Conservation (phyloP, 2,888 invertebrate species). For the Monoplex corrugatus region DNA sequence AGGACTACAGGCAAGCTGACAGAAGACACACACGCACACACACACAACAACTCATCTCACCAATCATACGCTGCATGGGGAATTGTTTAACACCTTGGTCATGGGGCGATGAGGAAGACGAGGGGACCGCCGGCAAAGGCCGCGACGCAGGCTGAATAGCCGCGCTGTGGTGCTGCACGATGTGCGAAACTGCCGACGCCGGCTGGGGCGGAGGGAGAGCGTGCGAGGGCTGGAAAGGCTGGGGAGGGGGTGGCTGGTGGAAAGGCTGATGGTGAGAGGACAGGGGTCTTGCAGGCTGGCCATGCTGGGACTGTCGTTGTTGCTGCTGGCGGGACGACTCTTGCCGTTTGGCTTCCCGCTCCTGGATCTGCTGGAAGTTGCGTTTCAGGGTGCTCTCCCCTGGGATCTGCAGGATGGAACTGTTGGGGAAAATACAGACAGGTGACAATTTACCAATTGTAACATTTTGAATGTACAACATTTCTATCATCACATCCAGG, state of each 20-base stretch:
- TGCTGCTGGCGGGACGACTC: constrained; percentile 56
- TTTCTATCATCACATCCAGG: too few species aligned
- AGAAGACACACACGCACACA: too few species aligned
- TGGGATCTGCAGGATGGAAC: constrained; percentile 93
- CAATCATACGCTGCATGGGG: constrained; percentile 50
- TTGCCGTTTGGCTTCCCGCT: constrained; percentile 72
- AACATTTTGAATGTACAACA: too few species aligned
- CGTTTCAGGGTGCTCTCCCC: constrained; percentile 97
- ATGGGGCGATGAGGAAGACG: constrained; percentile 32
- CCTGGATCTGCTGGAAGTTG: constrained; percentile 98
- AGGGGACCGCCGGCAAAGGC: constrained; percentile 48
- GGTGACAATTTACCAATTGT: too few species aligned
- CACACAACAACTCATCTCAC: constrained; percentile 7
- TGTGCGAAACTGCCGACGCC: constrained; percentile 66
- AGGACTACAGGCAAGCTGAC: too few species aligned
- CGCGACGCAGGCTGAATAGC: constrained; percentile 62
- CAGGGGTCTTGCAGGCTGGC: constrained; percentile 61
- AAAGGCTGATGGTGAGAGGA: constrained; percentile 58
- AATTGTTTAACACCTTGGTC: constrained; percentile 49
- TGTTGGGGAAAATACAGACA: constrained; percentile 61
- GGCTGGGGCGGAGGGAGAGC: constrained; percentile 59
- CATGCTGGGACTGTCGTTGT: constrained; percentile 84
- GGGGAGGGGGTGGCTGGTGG: constrained; percentile 48
- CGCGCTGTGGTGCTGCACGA: constrained; percentile 82
- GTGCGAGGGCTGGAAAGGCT: constrained; percentile 60